phyloP scores from a whole-genome alignment of 2,113 vertebrate genomes.

The Bostrychus sinensis region DNA sequence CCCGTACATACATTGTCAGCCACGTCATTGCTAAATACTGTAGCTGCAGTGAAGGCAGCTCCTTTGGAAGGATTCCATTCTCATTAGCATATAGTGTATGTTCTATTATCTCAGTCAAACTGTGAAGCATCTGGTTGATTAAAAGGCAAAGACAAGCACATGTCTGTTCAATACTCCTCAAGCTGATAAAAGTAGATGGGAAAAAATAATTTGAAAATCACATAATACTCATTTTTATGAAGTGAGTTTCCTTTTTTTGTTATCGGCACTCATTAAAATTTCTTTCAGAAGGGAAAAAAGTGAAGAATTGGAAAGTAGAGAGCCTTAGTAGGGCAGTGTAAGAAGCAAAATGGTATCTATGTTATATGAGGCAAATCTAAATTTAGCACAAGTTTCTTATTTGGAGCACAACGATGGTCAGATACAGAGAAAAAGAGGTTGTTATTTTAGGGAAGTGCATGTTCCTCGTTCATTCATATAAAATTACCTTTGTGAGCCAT shows the following conservation, averaged over 20 bases:
- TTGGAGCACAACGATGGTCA: conserved; percentile 32
- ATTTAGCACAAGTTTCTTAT: conserved; percentile 34
- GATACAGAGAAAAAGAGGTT: conserved; percentile 5
- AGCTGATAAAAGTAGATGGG: conserved; percentile 50
- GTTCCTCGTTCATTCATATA: conserved; percentile 32
- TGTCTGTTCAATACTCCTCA: conserved; percentile 42
- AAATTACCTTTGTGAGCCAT: conserved; percentile 37
- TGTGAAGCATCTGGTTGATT: conserved; percentile 53
- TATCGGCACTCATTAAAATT: conserved; percentile 63
- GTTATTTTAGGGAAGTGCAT: conserved; percentile 27
- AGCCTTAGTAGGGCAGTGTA: conserved; percentile 41
- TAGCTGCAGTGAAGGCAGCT: conserved; percentile 3
- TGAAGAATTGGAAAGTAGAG: conserved; percentile 23
- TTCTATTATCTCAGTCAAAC: conserved; percentile 36
- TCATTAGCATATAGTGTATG: conserved; percentile 25
- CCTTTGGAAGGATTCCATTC: conserved; percentile 3
- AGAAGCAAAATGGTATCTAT: conserved; percentile 19
- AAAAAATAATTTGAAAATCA: conserved; percentile 38
- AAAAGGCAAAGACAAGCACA: conserved; percentile 39
- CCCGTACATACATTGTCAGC: background rate
- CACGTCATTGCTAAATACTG: background rate
- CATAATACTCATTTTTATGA: conserved; percentile 54
- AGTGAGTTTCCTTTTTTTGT: conserved; percentile 44
- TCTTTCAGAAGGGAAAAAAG: conserved; percentile 39
- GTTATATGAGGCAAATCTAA: conserved; percentile 39